Evolutionary conservation across 2,797 vertebrate genomes (phyloP).

Genomic region (Synanceia verrucosa): DNA sequence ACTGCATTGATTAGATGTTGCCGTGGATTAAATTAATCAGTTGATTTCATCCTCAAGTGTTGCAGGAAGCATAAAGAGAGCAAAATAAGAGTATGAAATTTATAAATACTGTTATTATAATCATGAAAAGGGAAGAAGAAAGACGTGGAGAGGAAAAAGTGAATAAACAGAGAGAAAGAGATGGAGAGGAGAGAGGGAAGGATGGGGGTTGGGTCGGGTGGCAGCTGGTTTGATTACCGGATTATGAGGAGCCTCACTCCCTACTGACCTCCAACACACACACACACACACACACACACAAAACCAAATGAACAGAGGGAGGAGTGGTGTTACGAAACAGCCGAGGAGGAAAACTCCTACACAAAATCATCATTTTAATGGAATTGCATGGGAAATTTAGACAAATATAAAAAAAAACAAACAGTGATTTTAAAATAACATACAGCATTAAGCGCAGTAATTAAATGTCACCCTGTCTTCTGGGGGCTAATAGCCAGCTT

Average conservation of each 20-base stretch:
- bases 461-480: conserved; percentile 20
- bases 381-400: background rate
- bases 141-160: background rate
- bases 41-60: background rate
- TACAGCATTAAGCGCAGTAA: conserved; percentile 1
- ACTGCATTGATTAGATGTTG: background rate
- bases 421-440: background rate
- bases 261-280: conserved; percentile 72
- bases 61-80: background rate
- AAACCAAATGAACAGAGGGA: conserved; percentile 58
- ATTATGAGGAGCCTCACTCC: conserved; percentile 81
- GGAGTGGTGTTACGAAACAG: conserved; percentile 8
- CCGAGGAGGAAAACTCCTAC: conserved; percentile 29
- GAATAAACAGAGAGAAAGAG: conserved; percentile 4
- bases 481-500: conserved; percentile 38
- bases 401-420: background rate
- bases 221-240: conserved; percentile 86
- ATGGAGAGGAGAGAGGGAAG: conserved; percentile 18
- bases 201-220: conserved; percentile 72
- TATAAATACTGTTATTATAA: background rate
- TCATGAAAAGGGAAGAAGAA: background rate
- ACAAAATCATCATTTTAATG: conserved; percentile 17
- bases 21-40: background rate
- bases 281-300: conserved; percentile 12
- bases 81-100: background rate